phyloP scores from a whole-genome alignment of 2,888 invertebrate species.

The Lagria hirta region DNA sequence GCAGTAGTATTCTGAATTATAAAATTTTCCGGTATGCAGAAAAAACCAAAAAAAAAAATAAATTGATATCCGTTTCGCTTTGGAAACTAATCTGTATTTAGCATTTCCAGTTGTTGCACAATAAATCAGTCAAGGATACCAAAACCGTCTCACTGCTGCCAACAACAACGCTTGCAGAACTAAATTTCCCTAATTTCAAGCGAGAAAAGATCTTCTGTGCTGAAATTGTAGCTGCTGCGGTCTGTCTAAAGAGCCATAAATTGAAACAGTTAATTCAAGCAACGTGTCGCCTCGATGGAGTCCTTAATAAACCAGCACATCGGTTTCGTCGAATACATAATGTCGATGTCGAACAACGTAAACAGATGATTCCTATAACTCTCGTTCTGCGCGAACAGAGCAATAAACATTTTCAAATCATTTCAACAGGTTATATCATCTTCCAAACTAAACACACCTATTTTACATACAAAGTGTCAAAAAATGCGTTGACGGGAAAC shows the following conservation, averaged over 20 bases:
- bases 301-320: not conserved
- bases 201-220: slow-evolving; percentile 1
- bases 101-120: too few relatives aligned
- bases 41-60: too few relatives aligned
- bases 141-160: slow-evolving; percentile 1
- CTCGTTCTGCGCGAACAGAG: slow-evolving; percentile 3
- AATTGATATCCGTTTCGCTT: too few relatives aligned
- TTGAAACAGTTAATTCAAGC: slow-evolving; percentile 6
- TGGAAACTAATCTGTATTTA: too few relatives aligned
- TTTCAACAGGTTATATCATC: slow-evolving; percentile 16
- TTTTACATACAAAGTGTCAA: slow-evolving; percentile 16
- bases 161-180: slow-evolving; percentile 1
- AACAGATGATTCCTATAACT: slow-evolving; percentile 1
- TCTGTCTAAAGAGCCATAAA: slow-evolving; percentile 5
- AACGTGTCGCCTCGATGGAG: slow-evolving; percentile 4
- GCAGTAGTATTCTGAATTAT: too few relatives aligned
- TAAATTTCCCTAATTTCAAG: slow-evolving; percentile 2
- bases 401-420: slow-evolving; percentile 11
- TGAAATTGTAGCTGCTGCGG: slow-evolving; percentile 5
- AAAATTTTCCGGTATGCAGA: too few relatives aligned
- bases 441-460: slow-evolving; percentile 11
- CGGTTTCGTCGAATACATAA: not conserved
- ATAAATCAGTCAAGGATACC: too few relatives aligned
- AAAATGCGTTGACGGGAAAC: slow-evolving; percentile 14
- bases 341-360: not conserved